phyloP scores from a whole-genome alignment of 2,797 vertebrate species.

The Prunella strophiata region DNA sequence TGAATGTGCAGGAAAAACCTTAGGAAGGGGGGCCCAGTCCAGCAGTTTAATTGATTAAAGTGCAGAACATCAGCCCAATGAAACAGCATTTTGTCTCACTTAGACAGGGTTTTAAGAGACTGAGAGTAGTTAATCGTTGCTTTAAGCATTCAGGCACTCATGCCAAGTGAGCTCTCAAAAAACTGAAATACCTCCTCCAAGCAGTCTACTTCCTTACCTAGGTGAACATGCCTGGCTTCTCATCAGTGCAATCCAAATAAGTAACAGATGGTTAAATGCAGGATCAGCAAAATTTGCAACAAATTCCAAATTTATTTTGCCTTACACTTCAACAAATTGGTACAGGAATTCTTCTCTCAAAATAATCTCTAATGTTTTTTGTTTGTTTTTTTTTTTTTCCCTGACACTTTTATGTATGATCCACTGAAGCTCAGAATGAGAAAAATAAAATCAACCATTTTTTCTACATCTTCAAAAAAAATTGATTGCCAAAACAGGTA shows the following conservation, averaged over 20 bases:
- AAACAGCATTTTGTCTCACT: conserved; percentile 12
- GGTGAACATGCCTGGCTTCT: neutral
- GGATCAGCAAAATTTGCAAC: neutral
- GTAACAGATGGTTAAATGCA: neutral
- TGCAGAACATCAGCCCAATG: neutral
- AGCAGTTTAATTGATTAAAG: neutral
- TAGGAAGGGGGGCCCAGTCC: neutral
- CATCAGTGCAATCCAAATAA: neutral
- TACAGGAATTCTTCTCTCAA: neutral
- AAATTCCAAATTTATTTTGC: neutral
- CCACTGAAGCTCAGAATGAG: neutral
- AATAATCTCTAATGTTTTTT: neutral
- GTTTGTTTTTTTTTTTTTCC: fast-evolving
- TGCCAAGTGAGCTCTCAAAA: neutral
- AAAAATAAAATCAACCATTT: neutral
- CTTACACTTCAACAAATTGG: neutral
- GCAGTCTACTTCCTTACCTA: neutral
- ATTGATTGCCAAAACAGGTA: neutral
- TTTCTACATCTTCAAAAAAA: neutral
- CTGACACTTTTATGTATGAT: neutral
- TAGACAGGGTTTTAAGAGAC: neutral
- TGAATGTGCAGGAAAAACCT: neutral
- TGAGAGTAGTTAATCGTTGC: neutral
- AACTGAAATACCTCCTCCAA: neutral
- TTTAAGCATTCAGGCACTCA: neutral